Percentiles rank a stretch among this genome's conserved stretches.
phyloP scores from a whole-genome alignment of 2,113 vertebrate genomes.

The Centrocercus urophasianus region DNA sequence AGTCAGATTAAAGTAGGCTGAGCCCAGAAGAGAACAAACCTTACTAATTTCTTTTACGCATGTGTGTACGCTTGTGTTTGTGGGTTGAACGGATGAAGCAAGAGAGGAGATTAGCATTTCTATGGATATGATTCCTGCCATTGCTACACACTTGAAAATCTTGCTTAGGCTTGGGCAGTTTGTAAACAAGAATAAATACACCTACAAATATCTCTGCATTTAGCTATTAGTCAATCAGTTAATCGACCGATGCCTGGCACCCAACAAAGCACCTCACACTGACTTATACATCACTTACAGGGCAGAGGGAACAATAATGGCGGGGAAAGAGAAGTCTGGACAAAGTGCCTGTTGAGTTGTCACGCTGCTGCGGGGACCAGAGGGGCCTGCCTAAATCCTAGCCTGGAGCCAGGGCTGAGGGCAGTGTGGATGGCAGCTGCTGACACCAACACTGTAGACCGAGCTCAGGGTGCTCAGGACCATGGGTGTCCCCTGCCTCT shows the following conservation, averaged over 20 bases:
- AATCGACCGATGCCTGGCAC: background rate
- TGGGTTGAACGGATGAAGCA: conserved; percentile 42
- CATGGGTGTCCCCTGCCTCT: too few relatives aligned
- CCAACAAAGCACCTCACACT: background rate
- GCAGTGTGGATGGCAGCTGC: background rate
- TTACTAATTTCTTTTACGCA: background rate
- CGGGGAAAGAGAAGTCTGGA: background rate
- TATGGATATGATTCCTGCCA: conserved; percentile 46
- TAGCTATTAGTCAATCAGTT: background rate
- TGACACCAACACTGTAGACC: too few relatives aligned
- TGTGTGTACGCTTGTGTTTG: background rate
- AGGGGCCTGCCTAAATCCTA: background rate
- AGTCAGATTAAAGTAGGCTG: conserved; percentile 1
- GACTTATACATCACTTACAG: background rate
- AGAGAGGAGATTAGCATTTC: conserved; percentile 43
- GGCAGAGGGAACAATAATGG: background rate
- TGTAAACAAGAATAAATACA: conserved; percentile 61
- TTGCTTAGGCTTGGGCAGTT: conserved; percentile 36
- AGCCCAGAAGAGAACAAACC: background rate
- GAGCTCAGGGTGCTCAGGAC: fast-evolving
- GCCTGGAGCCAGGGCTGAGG: background rate
- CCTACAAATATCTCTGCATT: background rate
- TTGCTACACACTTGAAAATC: conserved; percentile 44
- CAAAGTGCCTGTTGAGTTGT: background rate
- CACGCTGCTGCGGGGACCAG: fast-evolving